Percentiles rank a stretch among this genome's conserved stretches.
Conservation (phyloP, 2,113 vertebrate species). For the Cyrtonyx montezumae region DNA sequence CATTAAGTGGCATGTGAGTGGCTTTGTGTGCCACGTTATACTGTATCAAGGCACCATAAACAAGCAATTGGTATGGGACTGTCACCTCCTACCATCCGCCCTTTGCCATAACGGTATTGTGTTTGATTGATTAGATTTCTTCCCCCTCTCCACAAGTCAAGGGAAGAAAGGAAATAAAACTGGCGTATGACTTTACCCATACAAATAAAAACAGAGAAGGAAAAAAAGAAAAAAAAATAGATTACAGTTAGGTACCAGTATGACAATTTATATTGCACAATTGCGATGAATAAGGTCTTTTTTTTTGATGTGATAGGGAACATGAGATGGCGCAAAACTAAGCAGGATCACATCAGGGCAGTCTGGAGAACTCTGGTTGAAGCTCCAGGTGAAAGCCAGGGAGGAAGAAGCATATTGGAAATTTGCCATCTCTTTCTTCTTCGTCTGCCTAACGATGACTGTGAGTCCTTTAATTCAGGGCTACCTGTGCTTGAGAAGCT, state of each 20-base stretch:
- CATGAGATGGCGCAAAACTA: neutral
- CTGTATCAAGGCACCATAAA: constrained; percentile 42
- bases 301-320: neutral
- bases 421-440: neutral
- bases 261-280: accelerated
- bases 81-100: neutral
- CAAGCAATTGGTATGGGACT: constrained; percentile 27
- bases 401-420: neutral
- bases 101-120: neutral
- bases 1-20: constrained; percentile 41
- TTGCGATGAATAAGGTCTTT: neutral
- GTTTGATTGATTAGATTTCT: neutral
- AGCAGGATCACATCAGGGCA: neutral
- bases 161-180: neutral
- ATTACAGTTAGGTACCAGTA: accelerated
- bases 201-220: neutral
- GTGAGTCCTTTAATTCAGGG: neutral
- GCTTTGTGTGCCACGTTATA: constrained; percentile 46
- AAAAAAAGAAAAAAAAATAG: too few species aligned
- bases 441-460: neutral
- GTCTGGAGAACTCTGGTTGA: neutral
- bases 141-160: accelerated
- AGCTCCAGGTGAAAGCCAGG: neutral
- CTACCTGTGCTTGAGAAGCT: neutral
- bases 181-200: neutral